Evolutionary conservation across 2,113 vertebrate species (phyloP).

Genomic region (Sylvilagus bachmani): DNA sequence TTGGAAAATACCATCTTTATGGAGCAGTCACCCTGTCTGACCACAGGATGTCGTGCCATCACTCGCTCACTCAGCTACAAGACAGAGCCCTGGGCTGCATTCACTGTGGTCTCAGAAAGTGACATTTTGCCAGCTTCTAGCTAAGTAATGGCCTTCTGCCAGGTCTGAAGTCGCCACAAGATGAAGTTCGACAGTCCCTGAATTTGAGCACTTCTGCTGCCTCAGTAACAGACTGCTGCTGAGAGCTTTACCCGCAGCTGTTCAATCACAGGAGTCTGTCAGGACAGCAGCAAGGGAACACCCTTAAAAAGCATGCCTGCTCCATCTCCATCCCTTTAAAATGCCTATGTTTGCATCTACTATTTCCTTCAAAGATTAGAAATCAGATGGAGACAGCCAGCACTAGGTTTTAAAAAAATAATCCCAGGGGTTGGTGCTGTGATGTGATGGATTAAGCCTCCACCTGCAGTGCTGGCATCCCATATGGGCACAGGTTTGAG

Average conservation of each 20-base stretch:
- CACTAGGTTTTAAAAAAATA: constrained; percentile 23
- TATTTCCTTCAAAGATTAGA: constrained; percentile 46
- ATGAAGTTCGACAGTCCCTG: constrained; percentile 37
- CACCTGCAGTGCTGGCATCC: too few species aligned
- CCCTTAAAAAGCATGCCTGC: not conserved
- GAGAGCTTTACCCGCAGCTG: constrained; percentile 59
- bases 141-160: not conserved
- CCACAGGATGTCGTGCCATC: not conserved
- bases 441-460: too few species aligned
- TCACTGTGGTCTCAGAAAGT: rapidly evolving
- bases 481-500: too few species aligned
- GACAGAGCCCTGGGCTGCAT: not conserved
- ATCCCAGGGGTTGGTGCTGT: not conserved
- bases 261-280: constrained; percentile 18
- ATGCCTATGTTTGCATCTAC: constrained; percentile 47
- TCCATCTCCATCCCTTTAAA: not conserved
- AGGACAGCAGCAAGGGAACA: not conserved
- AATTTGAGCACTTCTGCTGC: constrained; percentile 54
- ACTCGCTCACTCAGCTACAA: not conserved
- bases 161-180: constrained; percentile 27
- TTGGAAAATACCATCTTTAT: not conserved
- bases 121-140: constrained; percentile 47
- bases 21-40: not conserved
- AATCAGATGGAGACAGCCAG: constrained; percentile 10
- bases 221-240: constrained; percentile 56